phyloP scores from a whole-genome alignment of 1,140 invertebrate genomes.

The Arion vulgaris region DNA sequence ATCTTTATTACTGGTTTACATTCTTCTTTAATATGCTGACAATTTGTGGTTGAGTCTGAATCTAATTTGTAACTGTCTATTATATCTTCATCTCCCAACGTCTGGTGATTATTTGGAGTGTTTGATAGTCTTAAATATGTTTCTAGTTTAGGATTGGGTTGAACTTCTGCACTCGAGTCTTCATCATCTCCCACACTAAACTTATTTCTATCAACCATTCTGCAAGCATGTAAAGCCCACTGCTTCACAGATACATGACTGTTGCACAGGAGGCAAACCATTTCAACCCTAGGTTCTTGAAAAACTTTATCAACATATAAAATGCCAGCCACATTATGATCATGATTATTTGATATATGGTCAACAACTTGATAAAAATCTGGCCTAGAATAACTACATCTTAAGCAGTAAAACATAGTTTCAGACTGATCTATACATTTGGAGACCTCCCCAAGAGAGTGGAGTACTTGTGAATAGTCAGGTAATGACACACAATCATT shows the following conservation, averaged over 20 bases:
- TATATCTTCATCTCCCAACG: neutral
- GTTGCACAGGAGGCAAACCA: neutral
- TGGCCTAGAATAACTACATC: neutral
- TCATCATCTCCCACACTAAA: neutral
- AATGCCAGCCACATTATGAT: neutral
- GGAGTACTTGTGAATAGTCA: constrained; percentile 9
- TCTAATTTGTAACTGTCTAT: neutral
- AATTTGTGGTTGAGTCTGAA: neutral
- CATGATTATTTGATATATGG: constrained; percentile 5
- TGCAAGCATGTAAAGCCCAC: constrained; percentile 5
- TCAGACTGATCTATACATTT: neutral
- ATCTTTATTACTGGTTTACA: neutral
- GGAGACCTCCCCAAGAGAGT: neutral
- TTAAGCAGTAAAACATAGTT: neutral
- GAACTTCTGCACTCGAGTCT: neutral
- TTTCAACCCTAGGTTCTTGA: neutral
- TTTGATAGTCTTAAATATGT: neutral
- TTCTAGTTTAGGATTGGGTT: neutral
- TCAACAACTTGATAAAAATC: neutral
- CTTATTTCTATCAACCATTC: neutral
- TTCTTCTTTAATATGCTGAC: neutral
- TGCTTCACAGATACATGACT: neutral
- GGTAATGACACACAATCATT: no score
- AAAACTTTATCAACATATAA: neutral
- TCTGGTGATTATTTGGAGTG: neutral